Evolutionary conservation across 2,113 vertebrate species (phyloP), one percentile per base, ranked within the genome.

Genomic region (Epinephelus fuscoguttatus): DNA sequence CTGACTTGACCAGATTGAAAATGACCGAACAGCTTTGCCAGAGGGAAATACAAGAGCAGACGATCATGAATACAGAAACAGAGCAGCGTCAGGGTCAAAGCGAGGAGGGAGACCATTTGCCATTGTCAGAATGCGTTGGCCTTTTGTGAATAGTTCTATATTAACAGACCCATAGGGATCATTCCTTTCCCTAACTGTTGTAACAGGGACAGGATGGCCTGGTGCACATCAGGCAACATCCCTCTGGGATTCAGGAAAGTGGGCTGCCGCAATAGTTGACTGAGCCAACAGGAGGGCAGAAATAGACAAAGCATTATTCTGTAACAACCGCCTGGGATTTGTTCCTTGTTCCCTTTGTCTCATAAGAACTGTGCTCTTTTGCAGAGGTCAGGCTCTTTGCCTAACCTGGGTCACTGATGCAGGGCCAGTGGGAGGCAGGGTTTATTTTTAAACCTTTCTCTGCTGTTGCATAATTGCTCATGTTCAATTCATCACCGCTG

Each of bases 181-280:
- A 23, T 62, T 82, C 53, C 47, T 25, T 73, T 62, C n/a, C 66
- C 59, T 47, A 64, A 25, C 56, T 78, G 30, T 40, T 80, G 53
- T 84, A 89, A 84, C 75, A 60, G 83, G 87, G 78, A 82, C 84
- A 90, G 49, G 53, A 84, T 66, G 79, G 60, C 80, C 84, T 68
- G 70, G 42, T 81, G 85, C 75, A 82, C 81, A 79, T 84, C 72
- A 79, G 56, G 87, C 64, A 53, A 18, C 74, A 21, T 79, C 82
- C 90, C 91, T 79, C 75, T 69, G 87, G 86, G 91, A 87, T 53
- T 57, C 19, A 11, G 75, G 67, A 92, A 92, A 90, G 84, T 88
- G 82, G 90, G 91, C 81, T 91, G 81, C 70, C 61, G 62, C 57
- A 76, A 73, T 77, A 63, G 69, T 64, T 68, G 68, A 19, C 68